A percentile compares a stretch with the other conserved stretches of the same genome.
Evolutionary conservation across 2,888 invertebrate species (phyloP).

Genomic region (Ormyrus labotus): DNA sequence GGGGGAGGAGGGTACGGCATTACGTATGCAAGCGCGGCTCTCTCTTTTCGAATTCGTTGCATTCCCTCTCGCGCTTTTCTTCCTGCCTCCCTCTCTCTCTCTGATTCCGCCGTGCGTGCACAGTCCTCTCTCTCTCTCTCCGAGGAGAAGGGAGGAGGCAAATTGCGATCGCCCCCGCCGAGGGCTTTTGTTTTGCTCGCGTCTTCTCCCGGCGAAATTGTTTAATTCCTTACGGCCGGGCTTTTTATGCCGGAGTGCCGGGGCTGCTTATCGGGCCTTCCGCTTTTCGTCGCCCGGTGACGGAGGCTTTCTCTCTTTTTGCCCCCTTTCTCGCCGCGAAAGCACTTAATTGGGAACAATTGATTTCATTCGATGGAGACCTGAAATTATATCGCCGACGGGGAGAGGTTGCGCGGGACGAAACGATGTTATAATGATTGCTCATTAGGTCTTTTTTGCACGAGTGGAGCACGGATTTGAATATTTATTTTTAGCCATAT

Average conservation of each 20-base stretch:
- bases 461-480: too few species aligned
- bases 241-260: background rate
- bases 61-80: slow-evolving; percentile 60
- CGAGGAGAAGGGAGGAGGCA: background rate
- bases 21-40: slow-evolving; percentile 74
- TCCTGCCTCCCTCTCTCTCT: background rate
- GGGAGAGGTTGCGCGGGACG: background rate
- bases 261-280: background rate
- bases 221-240: slow-evolving; percentile 32
- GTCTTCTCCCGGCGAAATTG: slow-evolving; percentile 15
- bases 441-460: slow-evolving; percentile 3
- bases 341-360: slow-evolving; percentile 32
- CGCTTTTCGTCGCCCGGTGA: background rate
- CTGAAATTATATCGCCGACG: background rate
- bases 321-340: background rate
- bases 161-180: background rate
- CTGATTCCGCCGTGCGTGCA: background rate
- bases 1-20: slow-evolving; percentile 70
- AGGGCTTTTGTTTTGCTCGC: too few species aligned
- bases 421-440: background rate
- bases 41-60: slow-evolving; percentile 73
- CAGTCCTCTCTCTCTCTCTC: background rate
- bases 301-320: background rate
- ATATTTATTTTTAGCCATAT: too few species aligned
- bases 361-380: slow-evolving; percentile 26